Conservation (phyloP, 2,888 invertebrate genomes). For the Orgyia antiqua region DNA sequence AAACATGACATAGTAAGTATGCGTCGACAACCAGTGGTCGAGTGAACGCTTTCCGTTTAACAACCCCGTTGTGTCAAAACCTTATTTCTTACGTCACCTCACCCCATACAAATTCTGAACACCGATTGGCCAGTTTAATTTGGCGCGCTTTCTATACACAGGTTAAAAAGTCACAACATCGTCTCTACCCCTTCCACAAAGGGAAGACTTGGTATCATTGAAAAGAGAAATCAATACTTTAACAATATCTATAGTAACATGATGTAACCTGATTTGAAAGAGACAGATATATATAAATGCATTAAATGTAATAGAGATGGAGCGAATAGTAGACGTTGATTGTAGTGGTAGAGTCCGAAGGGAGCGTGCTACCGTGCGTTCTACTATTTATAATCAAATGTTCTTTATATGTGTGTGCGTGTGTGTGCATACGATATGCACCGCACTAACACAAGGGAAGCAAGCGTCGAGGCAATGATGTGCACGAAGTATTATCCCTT, state of each 20-base stretch:
- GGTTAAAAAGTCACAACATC: slow-evolving; percentile 38
- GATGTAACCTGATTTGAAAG: slow-evolving; percentile 65
- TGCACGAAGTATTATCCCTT: slow-evolving; percentile 75
- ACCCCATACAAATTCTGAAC: slow-evolving; percentile 57
- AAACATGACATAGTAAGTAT: slow-evolving; percentile 51
- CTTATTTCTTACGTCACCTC: slow-evolving; percentile 70
- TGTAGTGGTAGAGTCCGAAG: slow-evolving; percentile 71
- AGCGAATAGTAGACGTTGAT: slow-evolving; percentile 54
- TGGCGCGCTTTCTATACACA: slow-evolving; percentile 69
- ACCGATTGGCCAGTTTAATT: slow-evolving; percentile 59
- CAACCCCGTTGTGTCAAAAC: slow-evolving; percentile 64
- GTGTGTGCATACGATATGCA: slow-evolving; percentile 69
- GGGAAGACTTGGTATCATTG: slow-evolving; percentile 26
- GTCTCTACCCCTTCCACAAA: slow-evolving; percentile 43
- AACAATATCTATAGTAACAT: slow-evolving; percentile 47
- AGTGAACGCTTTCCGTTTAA: slow-evolving; percentile 70
- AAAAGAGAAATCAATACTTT: slow-evolving; percentile 49
- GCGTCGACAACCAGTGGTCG: slow-evolving; percentile 57
- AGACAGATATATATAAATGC: slow-evolving; percentile 34
- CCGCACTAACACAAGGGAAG: slow-evolving; percentile 48
- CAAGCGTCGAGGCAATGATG: slow-evolving; percentile 66
- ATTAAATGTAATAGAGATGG: slow-evolving; percentile 42
- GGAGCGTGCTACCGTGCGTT: slow-evolving; percentile 77
- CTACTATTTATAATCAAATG: slow-evolving; percentile 76
- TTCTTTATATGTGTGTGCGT: slow-evolving; percentile 56